Evolutionary conservation across 1,140 invertebrate genomes (phyloP).

Genomic region (Drosophila sp.): DNA sequence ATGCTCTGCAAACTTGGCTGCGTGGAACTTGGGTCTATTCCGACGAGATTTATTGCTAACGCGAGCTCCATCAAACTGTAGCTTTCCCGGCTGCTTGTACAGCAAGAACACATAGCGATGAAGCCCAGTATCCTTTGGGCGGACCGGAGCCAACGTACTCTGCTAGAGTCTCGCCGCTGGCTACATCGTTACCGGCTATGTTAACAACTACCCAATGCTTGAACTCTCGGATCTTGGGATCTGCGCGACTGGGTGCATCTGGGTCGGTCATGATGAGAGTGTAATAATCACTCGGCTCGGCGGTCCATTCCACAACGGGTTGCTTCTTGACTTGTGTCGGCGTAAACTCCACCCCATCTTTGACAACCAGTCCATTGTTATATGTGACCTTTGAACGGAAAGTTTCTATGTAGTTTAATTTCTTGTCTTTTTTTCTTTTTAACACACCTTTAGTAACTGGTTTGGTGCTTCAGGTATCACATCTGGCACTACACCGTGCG

Average conservation of each 20-base stretch:
- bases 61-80: conserved; percentile 79
- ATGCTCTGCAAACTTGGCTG: conserved; percentile 92
- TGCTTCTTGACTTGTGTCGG: conserved; percentile 89
- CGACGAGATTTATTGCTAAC: conserved; percentile 86
- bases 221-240: conserved; percentile 93
- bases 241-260: conserved; percentile 88
- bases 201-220: conserved; percentile 97
- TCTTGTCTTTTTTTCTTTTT: not conserved
- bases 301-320: conserved; percentile 88
- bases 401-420: conserved; percentile 21
- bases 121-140: conserved; percentile 91
- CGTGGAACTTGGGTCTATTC: conserved; percentile 90
- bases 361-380: conserved; percentile 86
- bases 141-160: conserved; percentile 95
- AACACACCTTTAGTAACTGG: conserved; percentile 64
- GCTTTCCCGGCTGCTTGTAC: conserved; percentile 89
- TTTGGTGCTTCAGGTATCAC: conserved; percentile 60
- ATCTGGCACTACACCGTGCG: conserved; percentile 66
- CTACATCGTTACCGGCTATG: conserved; percentile 91
- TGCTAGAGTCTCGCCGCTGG: conserved; percentile 91
- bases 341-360: conserved; percentile 89
- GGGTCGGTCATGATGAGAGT: conserved; percentile 89
- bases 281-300: conserved; percentile 88
- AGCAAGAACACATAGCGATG: conserved; percentile 96
- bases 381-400: conserved; percentile 84